Evolutionary conservation across 2,113 vertebrate species (phyloP).

Genomic region (Calidris pugnax): DNA sequence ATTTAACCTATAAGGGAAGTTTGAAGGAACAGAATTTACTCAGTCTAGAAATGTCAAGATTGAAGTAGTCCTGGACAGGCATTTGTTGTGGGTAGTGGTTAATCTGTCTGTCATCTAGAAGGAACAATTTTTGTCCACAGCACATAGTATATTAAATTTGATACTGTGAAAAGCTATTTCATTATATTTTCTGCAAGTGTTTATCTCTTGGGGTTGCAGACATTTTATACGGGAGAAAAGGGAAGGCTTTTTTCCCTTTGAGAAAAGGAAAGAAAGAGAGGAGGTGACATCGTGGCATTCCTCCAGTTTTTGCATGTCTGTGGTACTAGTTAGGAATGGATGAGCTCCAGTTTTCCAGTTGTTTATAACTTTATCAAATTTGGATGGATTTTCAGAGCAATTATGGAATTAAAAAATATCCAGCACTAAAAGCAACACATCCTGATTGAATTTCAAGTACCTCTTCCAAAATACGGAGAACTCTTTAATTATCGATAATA

Average conservation of each 20-base stretch:
- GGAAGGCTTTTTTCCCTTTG: not conserved
- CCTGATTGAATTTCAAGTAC: not conserved
- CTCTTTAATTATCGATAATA: not conserved
- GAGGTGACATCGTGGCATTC: not conserved
- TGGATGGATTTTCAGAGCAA: not conserved
- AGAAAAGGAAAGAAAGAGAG: not conserved
- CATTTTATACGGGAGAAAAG: not conserved
- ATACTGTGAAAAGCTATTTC: not conserved
- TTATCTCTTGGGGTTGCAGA: not conserved
- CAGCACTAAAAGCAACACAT: not conserved
- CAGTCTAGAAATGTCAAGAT: not conserved
- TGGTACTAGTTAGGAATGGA: not conserved
- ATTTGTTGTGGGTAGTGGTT: not conserved
- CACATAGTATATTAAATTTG: not conserved
- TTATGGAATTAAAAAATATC: not conserved
- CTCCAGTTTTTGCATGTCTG: not conserved
- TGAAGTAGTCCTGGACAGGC: not conserved
- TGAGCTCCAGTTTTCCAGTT: conserved; percentile 23
- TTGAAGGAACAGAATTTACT: not conserved
- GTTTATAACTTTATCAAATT: conserved; percentile 28
- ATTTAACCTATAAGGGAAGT: not conserved
- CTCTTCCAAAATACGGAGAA: not conserved
- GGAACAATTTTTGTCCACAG: not conserved
- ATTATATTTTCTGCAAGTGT: not conserved
- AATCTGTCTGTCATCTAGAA: not conserved